Percentiles rank a stretch among this genome's conserved stretches.
Conservation (phyloP, 2,888 invertebrate genomes). For the Plagodis pulveraria region DNA sequence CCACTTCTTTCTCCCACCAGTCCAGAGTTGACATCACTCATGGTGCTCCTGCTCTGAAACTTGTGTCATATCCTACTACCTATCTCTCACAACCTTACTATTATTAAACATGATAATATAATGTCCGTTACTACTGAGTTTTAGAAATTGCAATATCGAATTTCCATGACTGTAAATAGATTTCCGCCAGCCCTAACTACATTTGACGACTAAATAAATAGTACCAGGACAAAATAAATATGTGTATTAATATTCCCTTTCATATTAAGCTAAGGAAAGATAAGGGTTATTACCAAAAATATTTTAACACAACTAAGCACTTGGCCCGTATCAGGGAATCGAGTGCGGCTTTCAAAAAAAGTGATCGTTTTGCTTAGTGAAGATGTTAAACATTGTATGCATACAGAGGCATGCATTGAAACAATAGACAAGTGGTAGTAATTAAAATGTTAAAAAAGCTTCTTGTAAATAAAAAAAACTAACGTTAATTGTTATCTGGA, state of each 20-base stretch:
- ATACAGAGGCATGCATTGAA: too few species aligned
- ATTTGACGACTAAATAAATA: slow-evolving; percentile 13
- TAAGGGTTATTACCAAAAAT: too few species aligned
- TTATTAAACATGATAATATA: slow-evolving; percentile 2
- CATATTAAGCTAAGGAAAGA: too few species aligned
- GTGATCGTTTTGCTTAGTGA: too few species aligned
- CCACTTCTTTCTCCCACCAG: slow-evolving; percentile 55
- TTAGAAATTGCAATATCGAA: background rate
- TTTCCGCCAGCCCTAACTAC: slow-evolving; percentile 2
- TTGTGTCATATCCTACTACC: slow-evolving; percentile 51
- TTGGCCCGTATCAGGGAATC: too few species aligned
- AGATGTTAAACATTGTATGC: too few species aligned
- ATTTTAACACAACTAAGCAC: too few species aligned
- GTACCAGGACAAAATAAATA: background rate
- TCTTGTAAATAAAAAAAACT: too few species aligned
- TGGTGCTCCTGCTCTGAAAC: slow-evolving; percentile 43
- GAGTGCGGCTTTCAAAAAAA: too few species aligned
- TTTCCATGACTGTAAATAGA: slow-evolving; percentile 14
- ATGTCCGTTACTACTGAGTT: background rate
- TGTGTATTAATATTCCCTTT: background rate
- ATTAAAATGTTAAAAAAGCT: too few species aligned
- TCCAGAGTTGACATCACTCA: slow-evolving; percentile 54
- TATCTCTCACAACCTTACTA: slow-evolving; percentile 30
- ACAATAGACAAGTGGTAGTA: too few species aligned
- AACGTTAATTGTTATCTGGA: too few species aligned